phyloP scores from a whole-genome alignment of 1,140 invertebrate species.

The Aethina tumida region DNA sequence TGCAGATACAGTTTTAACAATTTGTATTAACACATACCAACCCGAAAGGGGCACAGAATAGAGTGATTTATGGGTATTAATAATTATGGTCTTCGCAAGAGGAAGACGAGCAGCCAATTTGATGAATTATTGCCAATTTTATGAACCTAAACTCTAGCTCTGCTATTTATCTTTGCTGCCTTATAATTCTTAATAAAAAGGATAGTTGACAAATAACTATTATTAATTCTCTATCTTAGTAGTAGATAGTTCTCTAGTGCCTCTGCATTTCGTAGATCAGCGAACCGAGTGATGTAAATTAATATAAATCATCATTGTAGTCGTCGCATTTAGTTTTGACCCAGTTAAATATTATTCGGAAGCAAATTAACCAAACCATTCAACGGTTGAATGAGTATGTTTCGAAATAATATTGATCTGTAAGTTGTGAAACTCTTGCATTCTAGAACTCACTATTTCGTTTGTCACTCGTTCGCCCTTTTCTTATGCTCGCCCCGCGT shows the following conservation, averaged over 20 bases:
- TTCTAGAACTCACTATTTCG: not conserved
- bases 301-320: not conserved
- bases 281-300: slow-evolving; percentile 11
- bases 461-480: slow-evolving; percentile 18
- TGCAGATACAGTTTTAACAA: too few species aligned
- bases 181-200: slow-evolving; percentile 27
- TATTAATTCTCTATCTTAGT: slow-evolving; percentile 28
- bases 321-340: not conserved
- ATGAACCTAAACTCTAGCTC: slow-evolving; percentile 12
- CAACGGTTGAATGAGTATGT: too few species aligned
- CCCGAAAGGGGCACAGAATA: too few species aligned
- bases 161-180: slow-evolving; percentile 33
- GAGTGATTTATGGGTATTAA: too few species aligned
- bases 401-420: too few species aligned
- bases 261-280: slow-evolving; percentile 32
- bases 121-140: not conserved
- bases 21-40: too few species aligned
- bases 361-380: too few species aligned
- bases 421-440: too few species aligned
- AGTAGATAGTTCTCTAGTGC: slow-evolving; percentile 31
- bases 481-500: slow-evolving; percentile 22
- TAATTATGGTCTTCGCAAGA: too few species aligned
- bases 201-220: slow-evolving; percentile 31
- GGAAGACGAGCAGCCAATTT: slow-evolving; percentile 3
- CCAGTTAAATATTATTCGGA: too few species aligned